Percentiles rank a stretch among this genome's conserved stretches.
Conservation (phyloP, 2,113 vertebrate genomes). For the Nannospalax galili region DNA sequence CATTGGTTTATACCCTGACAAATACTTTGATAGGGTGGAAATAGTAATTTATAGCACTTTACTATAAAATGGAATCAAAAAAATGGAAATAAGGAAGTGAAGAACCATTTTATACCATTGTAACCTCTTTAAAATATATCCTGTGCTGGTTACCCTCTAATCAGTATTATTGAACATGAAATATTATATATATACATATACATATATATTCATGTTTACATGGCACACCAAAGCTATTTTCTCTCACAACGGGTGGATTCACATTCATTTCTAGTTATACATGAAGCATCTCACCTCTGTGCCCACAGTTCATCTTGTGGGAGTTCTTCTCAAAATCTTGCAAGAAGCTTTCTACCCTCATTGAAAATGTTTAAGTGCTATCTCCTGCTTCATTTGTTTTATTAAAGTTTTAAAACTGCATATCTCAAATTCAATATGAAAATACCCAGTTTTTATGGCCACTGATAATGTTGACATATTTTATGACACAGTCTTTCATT, state of each 20-base stretch:
- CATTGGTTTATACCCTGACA: constrained; percentile 74
- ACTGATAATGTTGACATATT: constrained; percentile 22
- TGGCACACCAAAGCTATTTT: constrained; percentile 73
- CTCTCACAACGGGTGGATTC: constrained; percentile 71
- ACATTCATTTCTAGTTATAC: constrained; percentile 67
- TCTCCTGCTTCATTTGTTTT: background rate
- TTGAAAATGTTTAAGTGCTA: constrained; percentile 18
- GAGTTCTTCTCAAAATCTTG: constrained; percentile 61
- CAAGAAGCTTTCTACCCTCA: constrained; percentile 64
- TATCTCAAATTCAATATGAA: background rate
- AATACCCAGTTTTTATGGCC: background rate
- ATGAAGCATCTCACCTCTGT: constrained; percentile 60
- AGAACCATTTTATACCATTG: constrained; percentile 84
- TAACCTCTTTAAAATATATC: constrained; percentile 78
- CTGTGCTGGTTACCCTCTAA: constrained; percentile 79
- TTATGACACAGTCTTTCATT: constrained; percentile 42
- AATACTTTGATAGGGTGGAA: constrained; percentile 77
- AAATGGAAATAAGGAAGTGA: background rate
- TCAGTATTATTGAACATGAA: constrained; percentile 64
- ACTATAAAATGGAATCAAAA: background rate
- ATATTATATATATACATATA: constrained; percentile 60
- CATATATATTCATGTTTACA: constrained; percentile 60
- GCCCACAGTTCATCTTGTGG: constrained; percentile 70
- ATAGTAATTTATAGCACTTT: constrained; percentile 78
- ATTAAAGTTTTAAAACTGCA: constrained; percentile 45